These are phyloP conservation scores for Chionis minor DNA, from an alignment of 2,113 vertebrate species.

Conservation along the genomic window DNA sequence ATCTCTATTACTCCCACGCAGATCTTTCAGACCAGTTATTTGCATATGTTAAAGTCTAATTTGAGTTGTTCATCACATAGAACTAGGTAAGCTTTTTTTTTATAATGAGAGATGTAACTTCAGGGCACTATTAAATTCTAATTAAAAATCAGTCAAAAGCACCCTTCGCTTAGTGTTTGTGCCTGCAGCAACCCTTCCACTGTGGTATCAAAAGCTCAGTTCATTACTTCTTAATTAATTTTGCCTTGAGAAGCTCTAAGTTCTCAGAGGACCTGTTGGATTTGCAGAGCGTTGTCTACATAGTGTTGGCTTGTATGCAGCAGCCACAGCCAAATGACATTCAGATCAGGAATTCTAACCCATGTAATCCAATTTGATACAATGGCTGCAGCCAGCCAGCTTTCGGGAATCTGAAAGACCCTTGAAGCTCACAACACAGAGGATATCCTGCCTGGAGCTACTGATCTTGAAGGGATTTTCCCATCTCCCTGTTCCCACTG, in stretches of 20 bases:
- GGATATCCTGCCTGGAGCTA: neutral
- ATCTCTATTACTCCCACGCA: neutral
- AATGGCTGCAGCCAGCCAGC: neutral
- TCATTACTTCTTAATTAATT: slow-evolving; percentile 71
- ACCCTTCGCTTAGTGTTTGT: slow-evolving; percentile 35
- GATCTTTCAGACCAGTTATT: slow-evolving; percentile 9
- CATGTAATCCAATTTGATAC: slow-evolving; percentile 48
- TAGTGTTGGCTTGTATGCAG: neutral
- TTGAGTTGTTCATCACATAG: slow-evolving; percentile 28
- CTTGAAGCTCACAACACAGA: neutral
- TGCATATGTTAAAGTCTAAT: slow-evolving; percentile 57
- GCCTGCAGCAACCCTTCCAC: slow-evolving; percentile 54
- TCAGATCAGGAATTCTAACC: neutral
- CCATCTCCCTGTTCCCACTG: neutral
- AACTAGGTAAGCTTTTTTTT: neutral
- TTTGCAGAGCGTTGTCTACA: neutral
- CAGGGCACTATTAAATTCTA: slow-evolving; percentile 65
- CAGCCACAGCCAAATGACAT: neutral
- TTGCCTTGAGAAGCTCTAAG: slow-evolving; percentile 49
- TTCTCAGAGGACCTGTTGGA: slow-evolving; percentile 49
- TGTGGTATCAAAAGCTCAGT: slow-evolving; percentile 30
- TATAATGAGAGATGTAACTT: slow-evolving; percentile 47
- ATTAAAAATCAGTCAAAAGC: slow-evolving; percentile 65
- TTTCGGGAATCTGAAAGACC: neutral
- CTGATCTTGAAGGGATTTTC: slow-evolving; percentile 11